Evolutionary conservation across 2,888 invertebrate species (phyloP).

Genomic region (Eurytoma adleriae): DNA sequence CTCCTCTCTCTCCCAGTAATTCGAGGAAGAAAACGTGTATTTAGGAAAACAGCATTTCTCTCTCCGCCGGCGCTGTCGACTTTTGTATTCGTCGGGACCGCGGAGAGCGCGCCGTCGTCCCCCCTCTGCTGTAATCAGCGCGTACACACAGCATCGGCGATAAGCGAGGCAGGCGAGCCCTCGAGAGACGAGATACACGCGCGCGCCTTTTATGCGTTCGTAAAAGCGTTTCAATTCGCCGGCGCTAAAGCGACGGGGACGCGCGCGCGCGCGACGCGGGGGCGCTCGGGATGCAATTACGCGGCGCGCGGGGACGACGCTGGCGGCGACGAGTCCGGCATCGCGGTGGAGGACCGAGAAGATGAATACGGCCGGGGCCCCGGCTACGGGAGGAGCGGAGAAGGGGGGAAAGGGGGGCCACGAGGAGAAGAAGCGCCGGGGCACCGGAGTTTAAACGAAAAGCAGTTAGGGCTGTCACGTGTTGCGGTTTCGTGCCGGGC

Average conservation of each 20-base stretch:
- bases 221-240: constrained; percentile 57
- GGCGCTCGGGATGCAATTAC: constrained; percentile 53
- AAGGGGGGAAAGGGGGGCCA: background rate
- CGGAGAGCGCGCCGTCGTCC: background rate
- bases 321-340: constrained; percentile 40
- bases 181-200: constrained; percentile 18
- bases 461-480: constrained; percentile 75
- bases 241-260: constrained; percentile 59
- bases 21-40: constrained; percentile 53
- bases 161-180: background rate
- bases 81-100: constrained; percentile 1
- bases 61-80: constrained; percentile 3
- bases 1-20: constrained; percentile 33
- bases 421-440: background rate
- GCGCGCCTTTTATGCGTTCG: constrained; percentile 39
- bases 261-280: constrained; percentile 39
- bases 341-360: constrained; percentile 31
- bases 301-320: constrained; percentile 48
- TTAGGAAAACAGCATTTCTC: constrained; percentile 53
- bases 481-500: constrained; percentile 71
- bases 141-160: background rate
- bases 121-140: constrained; percentile 40
- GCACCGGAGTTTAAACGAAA: constrained; percentile 66
- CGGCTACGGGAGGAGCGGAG: background rate
- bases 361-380: constrained; percentile 5